Percentiles rank a stretch among this genome's conserved stretches.
phyloP scores from a whole-genome alignment of 2,113 vertebrate genomes.

The Pipra filicauda region DNA sequence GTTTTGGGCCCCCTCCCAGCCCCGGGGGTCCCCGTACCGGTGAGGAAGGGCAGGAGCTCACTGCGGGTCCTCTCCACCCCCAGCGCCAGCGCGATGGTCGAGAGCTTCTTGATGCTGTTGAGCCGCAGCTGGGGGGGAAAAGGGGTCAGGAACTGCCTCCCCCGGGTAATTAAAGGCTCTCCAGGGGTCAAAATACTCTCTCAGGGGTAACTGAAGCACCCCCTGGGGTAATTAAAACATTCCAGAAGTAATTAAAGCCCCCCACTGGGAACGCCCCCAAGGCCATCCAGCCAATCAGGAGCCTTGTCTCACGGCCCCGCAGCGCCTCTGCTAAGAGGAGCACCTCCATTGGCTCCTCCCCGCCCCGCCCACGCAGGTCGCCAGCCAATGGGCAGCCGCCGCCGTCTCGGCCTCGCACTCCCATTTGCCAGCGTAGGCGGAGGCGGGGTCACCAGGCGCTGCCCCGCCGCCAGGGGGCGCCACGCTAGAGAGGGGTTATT shows the following conservation, averaged over 20 bases:
- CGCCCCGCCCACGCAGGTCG: not conserved
- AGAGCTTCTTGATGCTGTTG: not conserved
- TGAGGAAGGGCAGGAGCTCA: not conserved
- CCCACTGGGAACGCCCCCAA: not conserved
- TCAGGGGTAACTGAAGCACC: no score
- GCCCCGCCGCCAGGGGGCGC: not conserved
- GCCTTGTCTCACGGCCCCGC: not conserved
- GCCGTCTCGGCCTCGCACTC: no score
- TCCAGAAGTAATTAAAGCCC: no score
- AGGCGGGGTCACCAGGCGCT: no score
- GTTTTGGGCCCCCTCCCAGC: no score
- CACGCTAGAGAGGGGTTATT: fast-evolving
- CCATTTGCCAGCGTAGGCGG: no score
- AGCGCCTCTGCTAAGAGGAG: not conserved
- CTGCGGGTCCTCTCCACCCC: not conserved
- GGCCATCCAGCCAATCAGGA: not conserved
- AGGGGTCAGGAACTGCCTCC: not conserved
- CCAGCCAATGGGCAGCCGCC: not conserved
- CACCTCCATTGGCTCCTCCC: not conserved
- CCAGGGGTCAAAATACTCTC: no score
- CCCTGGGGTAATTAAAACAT: no score
- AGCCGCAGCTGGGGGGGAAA: not conserved
- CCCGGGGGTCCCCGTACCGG: not conserved
- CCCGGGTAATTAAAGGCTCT: no score
- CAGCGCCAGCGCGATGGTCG: not conserved